Evolutionary conservation across 2,797 vertebrate species (phyloP).

Genomic region (Delichon dasypus): DNA sequence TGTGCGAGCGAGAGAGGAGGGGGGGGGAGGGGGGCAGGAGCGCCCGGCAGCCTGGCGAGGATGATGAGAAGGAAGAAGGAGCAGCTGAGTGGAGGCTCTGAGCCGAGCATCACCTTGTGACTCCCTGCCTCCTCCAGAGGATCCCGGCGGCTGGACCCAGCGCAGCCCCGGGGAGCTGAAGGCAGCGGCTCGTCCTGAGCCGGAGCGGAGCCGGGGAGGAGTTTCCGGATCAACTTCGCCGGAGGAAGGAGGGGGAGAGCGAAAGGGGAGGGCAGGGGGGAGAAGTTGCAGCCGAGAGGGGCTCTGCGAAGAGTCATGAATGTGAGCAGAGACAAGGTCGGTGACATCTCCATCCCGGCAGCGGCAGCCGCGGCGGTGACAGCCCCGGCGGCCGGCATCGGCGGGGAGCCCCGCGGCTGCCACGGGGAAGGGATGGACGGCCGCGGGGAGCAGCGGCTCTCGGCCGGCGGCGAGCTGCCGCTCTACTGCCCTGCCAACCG

Average conservation of each 20-base stretch:
- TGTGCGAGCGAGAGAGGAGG: neutral
- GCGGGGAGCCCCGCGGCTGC: conserved; percentile 67
- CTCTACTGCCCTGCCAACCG: conserved; percentile 73
- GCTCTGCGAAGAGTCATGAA: conserved; percentile 77
- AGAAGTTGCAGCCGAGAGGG: neutral
- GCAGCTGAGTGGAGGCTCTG: conserved; percentile 41
- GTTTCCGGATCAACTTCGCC: conserved; percentile 47
- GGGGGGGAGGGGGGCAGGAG: neutral
- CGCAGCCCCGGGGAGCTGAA: neutral
- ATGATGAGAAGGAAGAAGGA: conserved; percentile 57
- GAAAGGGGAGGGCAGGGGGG: neutral
- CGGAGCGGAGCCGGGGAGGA: conserved; percentile 39
- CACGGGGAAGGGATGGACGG: conserved; percentile 80
- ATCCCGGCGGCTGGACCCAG: neutral
- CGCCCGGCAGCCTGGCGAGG: neutral
- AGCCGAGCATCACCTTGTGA: conserved; percentile 65
- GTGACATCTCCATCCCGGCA: conserved; percentile 78
- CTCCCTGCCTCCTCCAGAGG: conserved; percentile 25
- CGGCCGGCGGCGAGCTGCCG: conserved; percentile 67
- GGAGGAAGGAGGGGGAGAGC: neutral
- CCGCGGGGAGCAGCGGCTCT: conserved; percentile 80
- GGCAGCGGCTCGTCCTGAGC: neutral
- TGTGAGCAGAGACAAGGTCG: conserved; percentile 80
- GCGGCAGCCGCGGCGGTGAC: conserved; percentile 64
- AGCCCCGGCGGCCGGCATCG: conserved; percentile 63